A percentile compares a stretch with the other conserved stretches of the same genome.
These are phyloP conservation scores for Scaptomyza polygonia DNA, from an alignment of 2,888 invertebrate genomes.

Conservation along the genomic window DNA sequence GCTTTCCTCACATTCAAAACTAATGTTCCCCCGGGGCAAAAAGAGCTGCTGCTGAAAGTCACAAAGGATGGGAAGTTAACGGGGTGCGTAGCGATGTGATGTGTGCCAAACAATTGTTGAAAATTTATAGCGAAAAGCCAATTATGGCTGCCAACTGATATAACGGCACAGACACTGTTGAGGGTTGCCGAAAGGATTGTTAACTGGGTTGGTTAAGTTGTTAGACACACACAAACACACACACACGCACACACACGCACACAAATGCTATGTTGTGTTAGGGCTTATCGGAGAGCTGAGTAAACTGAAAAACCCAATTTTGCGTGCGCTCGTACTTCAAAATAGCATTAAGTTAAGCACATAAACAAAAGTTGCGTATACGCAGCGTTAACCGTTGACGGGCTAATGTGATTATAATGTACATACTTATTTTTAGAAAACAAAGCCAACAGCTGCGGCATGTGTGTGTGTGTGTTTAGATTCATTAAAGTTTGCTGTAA, in stretches of 20 bases:
- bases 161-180: conserved; percentile 20
- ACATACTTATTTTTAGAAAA: conserved; percentile 66
- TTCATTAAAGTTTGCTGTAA: conserved; percentile 61
- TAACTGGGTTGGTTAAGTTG: conserved; percentile 6
- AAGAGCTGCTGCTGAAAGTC: no score
- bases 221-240: not conserved
- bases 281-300: conserved; percentile 46
- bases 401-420: conserved; percentile 80
- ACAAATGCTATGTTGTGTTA: no score
- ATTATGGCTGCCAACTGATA: conserved; percentile 50
- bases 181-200: conserved; percentile 38
- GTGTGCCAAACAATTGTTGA: conserved; percentile 63
- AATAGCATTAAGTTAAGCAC: conserved; percentile 64
- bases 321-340: conserved; percentile 60
- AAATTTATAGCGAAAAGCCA: conserved; percentile 70
- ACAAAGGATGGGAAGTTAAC: not conserved
- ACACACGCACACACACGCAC: not conserved
- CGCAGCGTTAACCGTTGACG: conserved; percentile 73
- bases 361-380: conserved; percentile 77
- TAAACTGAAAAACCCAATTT: conserved; percentile 46
- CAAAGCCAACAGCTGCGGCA: not conserved
- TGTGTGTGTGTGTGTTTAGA: conserved; percentile 15
- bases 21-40: conserved; percentile 13
- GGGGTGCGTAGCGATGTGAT: conserved; percentile 33
- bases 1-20: conserved; percentile 37